These are phyloP conservation scores for Athetis lepigone DNA, from an alignment of 2,888 invertebrate species.

Conservation along the genomic window DNA sequence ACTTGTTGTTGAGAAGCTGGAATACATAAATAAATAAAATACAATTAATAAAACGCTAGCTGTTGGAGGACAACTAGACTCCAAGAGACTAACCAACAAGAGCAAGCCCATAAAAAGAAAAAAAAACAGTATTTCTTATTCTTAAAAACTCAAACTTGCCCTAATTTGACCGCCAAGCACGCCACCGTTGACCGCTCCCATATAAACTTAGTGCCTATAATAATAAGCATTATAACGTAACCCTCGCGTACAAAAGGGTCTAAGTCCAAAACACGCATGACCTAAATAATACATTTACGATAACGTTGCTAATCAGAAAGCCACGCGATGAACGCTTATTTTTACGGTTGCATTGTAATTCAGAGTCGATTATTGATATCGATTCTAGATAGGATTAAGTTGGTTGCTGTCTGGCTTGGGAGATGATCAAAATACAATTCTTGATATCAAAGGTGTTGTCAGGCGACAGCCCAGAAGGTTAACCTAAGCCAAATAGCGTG, in stretches of 20 bases:
- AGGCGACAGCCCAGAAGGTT: too few relatives aligned
- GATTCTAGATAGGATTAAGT: not conserved
- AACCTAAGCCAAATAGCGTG: too few relatives aligned
- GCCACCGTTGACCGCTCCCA: slow-evolving; percentile 18
- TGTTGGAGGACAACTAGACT: too few relatives aligned
- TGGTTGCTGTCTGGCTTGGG: slow-evolving; percentile 1
- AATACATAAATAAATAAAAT: too few relatives aligned
- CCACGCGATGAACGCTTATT: slow-evolving; percentile 49
- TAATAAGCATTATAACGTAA: not conserved
- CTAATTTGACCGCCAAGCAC: too few relatives aligned
- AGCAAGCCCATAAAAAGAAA: too few relatives aligned
- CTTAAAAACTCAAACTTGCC: too few relatives aligned
- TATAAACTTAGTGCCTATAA: not conserved
- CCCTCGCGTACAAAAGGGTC: slow-evolving; percentile 18
- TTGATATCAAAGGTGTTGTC: too few relatives aligned
- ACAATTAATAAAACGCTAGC: too few relatives aligned
- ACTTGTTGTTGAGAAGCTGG: too few relatives aligned
- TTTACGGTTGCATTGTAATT: slow-evolving; percentile 44
- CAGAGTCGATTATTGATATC: slow-evolving; percentile 22
- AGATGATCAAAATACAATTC: not conserved
- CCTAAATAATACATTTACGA: slow-evolving; percentile 55
- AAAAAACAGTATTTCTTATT: too few relatives aligned
- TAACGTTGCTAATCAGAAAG: slow-evolving; percentile 43
- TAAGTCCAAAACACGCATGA: slow-evolving; percentile 58
- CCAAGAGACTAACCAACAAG: too few relatives aligned